These are phyloP conservation scores for Pinctada fucata DNA, from an alignment of 2,888 invertebrate species.

Conservation along the genomic window DNA sequence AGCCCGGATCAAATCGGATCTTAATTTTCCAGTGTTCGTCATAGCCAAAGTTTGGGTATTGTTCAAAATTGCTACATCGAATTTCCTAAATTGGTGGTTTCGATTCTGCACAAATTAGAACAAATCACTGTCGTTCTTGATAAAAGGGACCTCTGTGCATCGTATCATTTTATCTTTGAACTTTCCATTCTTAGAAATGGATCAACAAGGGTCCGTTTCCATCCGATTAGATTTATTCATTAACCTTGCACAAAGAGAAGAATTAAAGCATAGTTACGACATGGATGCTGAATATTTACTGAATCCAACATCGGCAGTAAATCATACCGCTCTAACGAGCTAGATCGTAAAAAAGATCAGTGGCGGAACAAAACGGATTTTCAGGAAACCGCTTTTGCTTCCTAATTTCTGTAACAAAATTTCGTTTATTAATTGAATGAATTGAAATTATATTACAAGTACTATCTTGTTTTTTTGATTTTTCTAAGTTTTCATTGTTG, in stretches of 20 bases:
- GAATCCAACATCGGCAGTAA: not conserved
- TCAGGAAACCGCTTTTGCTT: too few species aligned
- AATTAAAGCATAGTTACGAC: conserved; percentile 17
- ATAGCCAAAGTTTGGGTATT: not conserved
- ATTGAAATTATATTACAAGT: too few species aligned
- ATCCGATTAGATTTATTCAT: conserved; percentile 28
- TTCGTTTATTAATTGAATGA: too few species aligned
- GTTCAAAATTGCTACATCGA: not conserved
- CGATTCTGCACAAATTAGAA: not conserved
- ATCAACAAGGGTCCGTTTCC: conserved; percentile 14
- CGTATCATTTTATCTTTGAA: not conserved
- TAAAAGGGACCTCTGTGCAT: not conserved
- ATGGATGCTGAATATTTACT: conserved; percentile 1
- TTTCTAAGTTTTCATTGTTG: too few species aligned
- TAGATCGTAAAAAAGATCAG: not conserved
- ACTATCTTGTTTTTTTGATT: too few species aligned
- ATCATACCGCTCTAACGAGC: not conserved
- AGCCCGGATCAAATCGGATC: not conserved
- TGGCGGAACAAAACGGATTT: not conserved
- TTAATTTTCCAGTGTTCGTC: not conserved
- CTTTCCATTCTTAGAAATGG: conserved; percentile 1
- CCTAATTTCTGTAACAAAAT: too few species aligned
- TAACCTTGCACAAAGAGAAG: conserved; percentile 15
- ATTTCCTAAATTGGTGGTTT: conserved; percentile 4
- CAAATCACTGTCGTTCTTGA: not conserved